A percentile compares a stretch with the other conserved stretches of the same genome.
Evolutionary conservation across 2,797 vertebrate species (phyloP).

Genomic region (Columba guinea): DNA sequence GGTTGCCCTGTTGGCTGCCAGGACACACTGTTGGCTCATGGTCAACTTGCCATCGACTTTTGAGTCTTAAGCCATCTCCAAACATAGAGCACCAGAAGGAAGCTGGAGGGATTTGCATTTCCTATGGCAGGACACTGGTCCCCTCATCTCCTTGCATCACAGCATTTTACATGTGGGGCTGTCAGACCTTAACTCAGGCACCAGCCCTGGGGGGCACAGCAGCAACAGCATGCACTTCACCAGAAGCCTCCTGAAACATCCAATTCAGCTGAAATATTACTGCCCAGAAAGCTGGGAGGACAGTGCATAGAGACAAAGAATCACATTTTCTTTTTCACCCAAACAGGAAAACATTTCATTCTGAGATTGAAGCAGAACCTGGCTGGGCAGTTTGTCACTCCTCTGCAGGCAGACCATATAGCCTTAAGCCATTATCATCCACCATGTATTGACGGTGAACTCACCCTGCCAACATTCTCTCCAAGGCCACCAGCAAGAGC

Average conservation of each 20-base stretch:
- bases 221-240: rapidly evolving
- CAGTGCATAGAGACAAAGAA: rapidly evolving
- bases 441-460: neutral
- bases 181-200: neutral
- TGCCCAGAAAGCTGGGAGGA: neutral
- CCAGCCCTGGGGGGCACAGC: neutral
- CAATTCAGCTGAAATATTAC: neutral
- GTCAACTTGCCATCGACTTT: no score
- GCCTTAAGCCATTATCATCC: neutral
- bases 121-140: neutral
- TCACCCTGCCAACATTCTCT: neutral
- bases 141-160: neutral
- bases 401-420: neutral
- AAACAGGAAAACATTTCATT: neutral
- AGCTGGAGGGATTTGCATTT: neutral
- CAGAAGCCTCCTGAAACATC: neutral
- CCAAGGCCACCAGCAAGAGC: neutral
- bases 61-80: neutral
- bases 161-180: neutral
- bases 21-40: no score
- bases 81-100: neutral
- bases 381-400: neutral
- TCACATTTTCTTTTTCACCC: neutral
- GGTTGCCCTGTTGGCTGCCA: no score
- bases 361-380: neutral